Evolutionary conservation across 2,888 invertebrate genomes (phyloP).

Genomic region (Chelonus formosanus): DNA sequence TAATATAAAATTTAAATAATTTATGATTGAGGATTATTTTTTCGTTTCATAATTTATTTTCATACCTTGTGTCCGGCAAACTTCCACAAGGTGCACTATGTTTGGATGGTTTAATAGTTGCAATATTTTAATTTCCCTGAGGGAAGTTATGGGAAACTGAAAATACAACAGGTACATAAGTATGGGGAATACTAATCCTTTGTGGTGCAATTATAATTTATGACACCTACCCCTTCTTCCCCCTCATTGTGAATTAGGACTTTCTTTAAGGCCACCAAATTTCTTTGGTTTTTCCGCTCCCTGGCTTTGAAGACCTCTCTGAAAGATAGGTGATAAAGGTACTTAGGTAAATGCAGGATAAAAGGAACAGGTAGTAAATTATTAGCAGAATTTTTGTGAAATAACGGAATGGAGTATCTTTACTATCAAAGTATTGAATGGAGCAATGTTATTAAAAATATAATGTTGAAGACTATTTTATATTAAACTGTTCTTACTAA

Average conservation of each 20-base stretch:
- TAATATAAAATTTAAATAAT: not conserved
- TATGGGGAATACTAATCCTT: not conserved
- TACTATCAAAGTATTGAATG: no score
- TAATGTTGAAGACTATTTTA: no score
- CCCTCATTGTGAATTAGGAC: conserved; percentile 97
- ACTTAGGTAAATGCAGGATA: not conserved
- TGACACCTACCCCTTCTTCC: conserved; percentile 86
- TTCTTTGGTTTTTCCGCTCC: conserved; percentile 65
- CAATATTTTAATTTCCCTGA: conserved; percentile 95
- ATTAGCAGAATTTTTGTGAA: not conserved
- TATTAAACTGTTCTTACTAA: no score
- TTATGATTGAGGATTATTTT: not conserved
- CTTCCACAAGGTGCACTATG: conserved; percentile 96
- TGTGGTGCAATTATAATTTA: no score
- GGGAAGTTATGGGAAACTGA: conserved; percentile 96
- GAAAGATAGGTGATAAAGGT: not conserved
- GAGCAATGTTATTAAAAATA: no score
- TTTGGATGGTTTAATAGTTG: conserved; percentile 96
- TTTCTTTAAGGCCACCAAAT: conserved; percentile 98
- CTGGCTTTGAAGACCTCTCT: conserved; percentile 8
- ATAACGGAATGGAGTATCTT: not conserved
- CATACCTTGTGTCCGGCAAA: conserved; percentile 90
- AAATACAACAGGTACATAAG: conserved; percentile 17
- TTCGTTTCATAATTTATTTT: conserved; percentile 31
- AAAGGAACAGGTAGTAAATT: not conserved